Conservation (phyloP, 1,140 invertebrate genomes). For the Drosophila azteca region DNA sequence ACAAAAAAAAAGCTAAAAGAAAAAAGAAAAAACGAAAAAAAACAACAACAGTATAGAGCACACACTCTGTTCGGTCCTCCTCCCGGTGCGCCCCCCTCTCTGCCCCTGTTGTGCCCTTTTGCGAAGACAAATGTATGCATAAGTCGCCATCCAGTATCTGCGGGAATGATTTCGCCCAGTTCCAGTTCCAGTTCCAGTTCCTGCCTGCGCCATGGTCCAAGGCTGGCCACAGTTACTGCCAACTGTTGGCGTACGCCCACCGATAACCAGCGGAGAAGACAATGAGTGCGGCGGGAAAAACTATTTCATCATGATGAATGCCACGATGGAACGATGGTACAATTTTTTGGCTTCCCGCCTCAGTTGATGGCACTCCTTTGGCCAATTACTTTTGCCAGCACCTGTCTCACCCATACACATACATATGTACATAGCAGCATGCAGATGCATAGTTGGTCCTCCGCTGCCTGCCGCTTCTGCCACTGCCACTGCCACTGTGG, state of each 20-base stretch:
- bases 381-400: constrained; percentile 67
- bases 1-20: constrained; percentile 19
- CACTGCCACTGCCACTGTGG: neutral
- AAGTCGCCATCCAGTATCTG: constrained; percentile 57
- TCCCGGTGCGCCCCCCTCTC: neutral
- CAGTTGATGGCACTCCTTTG: constrained; percentile 51
- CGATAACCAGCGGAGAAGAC: neutral
- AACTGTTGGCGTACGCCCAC: neutral
- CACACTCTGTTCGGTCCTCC: constrained; percentile 17
- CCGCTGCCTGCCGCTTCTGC: constrained; percentile 29
- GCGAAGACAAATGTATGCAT: constrained; percentile 68
- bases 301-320: constrained; percentile 20
- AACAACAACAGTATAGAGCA: constrained; percentile 20
- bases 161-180: constrained; percentile 52
- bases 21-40: constrained; percentile 20
- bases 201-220: constrained; percentile 32
- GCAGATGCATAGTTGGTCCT: constrained; percentile 8
- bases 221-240: constrained; percentile 23
- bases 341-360: neutral
- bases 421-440: neutral
- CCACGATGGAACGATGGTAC: constrained; percentile 23
- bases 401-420: constrained; percentile 40
- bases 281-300: neutral
- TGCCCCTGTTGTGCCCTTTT: neutral
- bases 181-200: constrained; percentile 21